These are phyloP conservation scores for Asarcornis scutulata DNA, from an alignment of 2,113 vertebrate species.

Conservation along the genomic window DNA sequence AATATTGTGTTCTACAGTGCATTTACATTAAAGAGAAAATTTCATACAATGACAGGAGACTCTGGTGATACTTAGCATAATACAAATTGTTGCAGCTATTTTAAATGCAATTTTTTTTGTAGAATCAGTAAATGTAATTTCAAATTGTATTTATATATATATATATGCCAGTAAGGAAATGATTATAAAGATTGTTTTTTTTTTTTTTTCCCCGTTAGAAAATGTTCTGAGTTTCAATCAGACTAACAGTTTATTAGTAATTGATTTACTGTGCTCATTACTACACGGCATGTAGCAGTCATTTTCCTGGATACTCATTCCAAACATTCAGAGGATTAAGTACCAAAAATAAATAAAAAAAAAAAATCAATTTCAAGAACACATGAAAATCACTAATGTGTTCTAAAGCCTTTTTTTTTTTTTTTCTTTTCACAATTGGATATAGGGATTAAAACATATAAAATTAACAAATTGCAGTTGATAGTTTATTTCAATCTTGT, in stretches of 20 bases:
- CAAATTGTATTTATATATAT: background rate
- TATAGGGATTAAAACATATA: background rate
- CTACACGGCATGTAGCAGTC: background rate
- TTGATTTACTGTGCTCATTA: background rate
- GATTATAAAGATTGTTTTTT: background rate
- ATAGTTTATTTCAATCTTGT: conserved; percentile 47
- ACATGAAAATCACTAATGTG: background rate
- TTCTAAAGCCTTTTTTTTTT: background rate
- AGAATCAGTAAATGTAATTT: background rate
- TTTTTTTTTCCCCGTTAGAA: background rate
- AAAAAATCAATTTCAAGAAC: background rate
- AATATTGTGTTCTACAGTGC: background rate
- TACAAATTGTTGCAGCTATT: conserved; percentile 13
- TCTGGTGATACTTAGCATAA: background rate
- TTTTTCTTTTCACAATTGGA: background rate
- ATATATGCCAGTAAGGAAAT: background rate
- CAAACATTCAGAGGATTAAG: background rate
- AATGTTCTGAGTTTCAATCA: background rate
- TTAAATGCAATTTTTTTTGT: background rate
- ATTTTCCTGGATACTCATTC: background rate
- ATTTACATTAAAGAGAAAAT: background rate
- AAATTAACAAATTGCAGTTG: conserved; percentile 4
- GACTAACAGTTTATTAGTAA: background rate
- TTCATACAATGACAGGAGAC: background rate
- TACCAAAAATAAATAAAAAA: background rate